phyloP scores from a whole-genome alignment of 2,797 vertebrate genomes.

The Coregonus sp. region DNA sequence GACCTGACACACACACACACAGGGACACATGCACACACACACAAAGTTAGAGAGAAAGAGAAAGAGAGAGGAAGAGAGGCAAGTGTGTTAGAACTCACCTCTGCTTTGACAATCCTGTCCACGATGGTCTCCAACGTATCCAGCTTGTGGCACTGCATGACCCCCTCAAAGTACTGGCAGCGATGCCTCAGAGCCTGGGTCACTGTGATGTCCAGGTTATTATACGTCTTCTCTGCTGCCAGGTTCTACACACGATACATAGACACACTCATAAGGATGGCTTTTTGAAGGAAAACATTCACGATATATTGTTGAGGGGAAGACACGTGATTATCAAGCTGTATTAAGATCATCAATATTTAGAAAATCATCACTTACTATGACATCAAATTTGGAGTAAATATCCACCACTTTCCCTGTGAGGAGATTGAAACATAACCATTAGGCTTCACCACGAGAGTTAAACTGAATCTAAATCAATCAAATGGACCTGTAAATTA shows the following conservation, averaged over 20 bases:
- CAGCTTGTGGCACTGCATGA: conserved; percentile 93
- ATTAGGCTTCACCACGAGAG: not conserved
- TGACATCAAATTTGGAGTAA: conserved; percentile 99
- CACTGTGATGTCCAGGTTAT: conserved; percentile 97
- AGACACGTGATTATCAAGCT: not conserved
- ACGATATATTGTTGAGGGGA: not conserved
- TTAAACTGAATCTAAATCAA: not conserved
- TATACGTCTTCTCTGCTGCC: conserved; percentile 98
- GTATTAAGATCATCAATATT: not conserved
- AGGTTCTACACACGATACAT: conserved; percentile 81
- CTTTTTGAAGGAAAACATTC: not conserved
- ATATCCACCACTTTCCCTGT: conserved; percentile 99
- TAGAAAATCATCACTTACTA: conserved; percentile 84
- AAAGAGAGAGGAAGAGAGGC: not conserved
- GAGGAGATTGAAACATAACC: conserved; percentile 44
- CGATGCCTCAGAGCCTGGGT: conserved; percentile 97
- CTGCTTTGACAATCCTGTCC: conserved; percentile 96
- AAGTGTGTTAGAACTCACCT: conserved; percentile 76
- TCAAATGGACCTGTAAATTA: not conserved
- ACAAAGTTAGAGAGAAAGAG: not conserved
- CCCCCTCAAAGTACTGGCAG: conserved; percentile 98
- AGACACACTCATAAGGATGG: not conserved
- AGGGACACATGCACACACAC: not conserved
- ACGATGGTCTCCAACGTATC: conserved; percentile 98
- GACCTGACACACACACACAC: conserved; percentile 57